Base-by-base conservation (phyloP, 2,888 invertebrate genomes). In the Macaria notata region DNA sequence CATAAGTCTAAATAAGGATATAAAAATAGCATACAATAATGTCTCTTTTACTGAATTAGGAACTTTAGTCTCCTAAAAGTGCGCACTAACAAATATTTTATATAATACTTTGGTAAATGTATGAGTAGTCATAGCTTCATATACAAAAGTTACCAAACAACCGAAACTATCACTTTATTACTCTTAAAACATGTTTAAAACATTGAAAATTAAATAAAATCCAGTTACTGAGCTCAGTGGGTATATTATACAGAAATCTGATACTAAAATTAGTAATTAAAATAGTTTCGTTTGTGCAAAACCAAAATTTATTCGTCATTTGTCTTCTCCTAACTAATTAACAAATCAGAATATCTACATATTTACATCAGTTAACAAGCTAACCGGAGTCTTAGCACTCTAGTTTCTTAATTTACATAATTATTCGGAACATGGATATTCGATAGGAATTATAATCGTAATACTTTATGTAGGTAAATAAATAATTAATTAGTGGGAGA, bases 321-420 rank as follows among this genome's bases (percentile, higher is more conserved):
- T 71, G 71, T 78, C 70, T 64, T 77, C 69, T 70, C 79, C 77
- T 78, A 69, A 80, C 75, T 82, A 81, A 81, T 84, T 79, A 81
- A 82, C 81, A 81, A 80, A 70, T 78, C 78, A 75, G 76, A 48
- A 76, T 79, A 77, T 79, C 76, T 80, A 84, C 78, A 79, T 86
- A 87, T 86, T 83, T 86, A 88, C 86, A 87, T 77, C 73, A 78
- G 85, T 83, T 83, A 85, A 86, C 83, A 84, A 84, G 69, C 75
- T 76, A 80, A 80, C 78, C 73, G 73, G 76, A 82, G 80, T 81
- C 78, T 79, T 79, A 84, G 75, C 78, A 77, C 81, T 84, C 76
- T 78, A 77, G 72, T 73, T 78, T 77, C 69, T 69, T 70, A 75
- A 85, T 86, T 85, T 82, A 81, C 79, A 84, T 84, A 80, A 77